Evolutionary conservation across 1,140 invertebrate genomes (phyloP), one percentile per base, ranked within the genome.

Genomic region (Drosophila persimilis): DNA sequence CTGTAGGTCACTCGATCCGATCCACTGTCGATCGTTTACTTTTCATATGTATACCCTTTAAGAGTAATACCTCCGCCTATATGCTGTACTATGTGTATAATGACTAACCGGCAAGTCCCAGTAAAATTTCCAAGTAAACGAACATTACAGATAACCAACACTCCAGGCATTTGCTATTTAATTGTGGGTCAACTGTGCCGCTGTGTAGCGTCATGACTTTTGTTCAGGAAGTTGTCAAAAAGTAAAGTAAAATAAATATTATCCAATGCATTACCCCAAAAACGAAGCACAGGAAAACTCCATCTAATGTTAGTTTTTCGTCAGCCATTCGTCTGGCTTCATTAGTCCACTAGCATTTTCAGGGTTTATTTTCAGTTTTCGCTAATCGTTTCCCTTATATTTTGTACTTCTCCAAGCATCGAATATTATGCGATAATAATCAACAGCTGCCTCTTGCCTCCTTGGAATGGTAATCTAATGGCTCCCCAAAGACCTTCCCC

Each of bases 1-100:
- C 66, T 20, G 57, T 69, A 69, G 66, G 66, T 70, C 66, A 70
- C 15, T 50, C 52, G 35, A 69, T 57, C 43, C 63, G 31, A 26
- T 20, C 20, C 35, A 22, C 22, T 31, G 62, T 62, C 39, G 65
- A 69, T 69, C 65, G 65, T 56, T 43, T 69, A 20, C 41, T 62
- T 24, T 46, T 54, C 41, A 20, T 13, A 62, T 24, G 17, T 13
- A 62, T 24, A 9, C 31, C 15, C 29, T 54, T 41, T 51, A 13
- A 26, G 31, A 31, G 1, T 6, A 8, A 7, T 26, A 6, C 26
- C 26, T 6, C 6, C 26, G 26, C 6, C 6, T 26, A 6, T 26
- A 5, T 26, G 26, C 26, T 26, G 6, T 26, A 6, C 24, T 26
- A 4, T 13, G 24, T 3, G 22, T 13, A 45, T 31, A 31, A 41